These are phyloP conservation scores for Gavia stellata DNA, from an alignment of 2,113 vertebrate species.

Conservation along the genomic window DNA sequence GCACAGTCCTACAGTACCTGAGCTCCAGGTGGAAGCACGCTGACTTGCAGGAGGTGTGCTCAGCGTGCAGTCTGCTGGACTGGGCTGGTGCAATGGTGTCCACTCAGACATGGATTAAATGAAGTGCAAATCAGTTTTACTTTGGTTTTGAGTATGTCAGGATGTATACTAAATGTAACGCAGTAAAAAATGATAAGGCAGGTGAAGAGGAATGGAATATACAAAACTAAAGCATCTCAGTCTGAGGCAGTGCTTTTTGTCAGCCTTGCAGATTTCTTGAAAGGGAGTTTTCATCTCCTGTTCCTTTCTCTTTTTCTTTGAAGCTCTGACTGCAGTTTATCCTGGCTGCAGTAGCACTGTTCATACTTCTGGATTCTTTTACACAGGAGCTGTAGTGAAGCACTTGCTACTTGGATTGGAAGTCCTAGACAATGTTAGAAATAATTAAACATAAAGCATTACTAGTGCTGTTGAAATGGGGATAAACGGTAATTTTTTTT, in stretches of 20 bases:
- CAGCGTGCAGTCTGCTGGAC: not conserved
- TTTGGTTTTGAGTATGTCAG: not conserved
- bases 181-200: not conserved
- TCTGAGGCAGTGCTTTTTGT: not conserved
- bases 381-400: not conserved
- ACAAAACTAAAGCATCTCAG: not conserved
- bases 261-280: not conserved
- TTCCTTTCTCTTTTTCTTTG: constrained; percentile 40
- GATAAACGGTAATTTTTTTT: not conserved
- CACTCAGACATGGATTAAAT: not conserved
- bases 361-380: not conserved
- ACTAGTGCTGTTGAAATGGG: not conserved
- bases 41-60: not conserved
- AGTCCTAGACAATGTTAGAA: not conserved
- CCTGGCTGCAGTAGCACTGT: constrained; percentile 8
- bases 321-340: constrained; percentile 42
- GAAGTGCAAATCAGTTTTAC: not conserved
- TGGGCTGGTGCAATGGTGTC: not conserved
- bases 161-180: not conserved
- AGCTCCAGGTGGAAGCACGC: not conserved
- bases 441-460: not conserved
- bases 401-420: not conserved
- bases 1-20: too few species aligned
- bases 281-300: constrained; percentile 13
- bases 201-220: not conserved